These are phyloP conservation scores for Trichopria drosophilae DNA, from an alignment of 2,888 invertebrate genomes.

Conservation along the genomic window DNA sequence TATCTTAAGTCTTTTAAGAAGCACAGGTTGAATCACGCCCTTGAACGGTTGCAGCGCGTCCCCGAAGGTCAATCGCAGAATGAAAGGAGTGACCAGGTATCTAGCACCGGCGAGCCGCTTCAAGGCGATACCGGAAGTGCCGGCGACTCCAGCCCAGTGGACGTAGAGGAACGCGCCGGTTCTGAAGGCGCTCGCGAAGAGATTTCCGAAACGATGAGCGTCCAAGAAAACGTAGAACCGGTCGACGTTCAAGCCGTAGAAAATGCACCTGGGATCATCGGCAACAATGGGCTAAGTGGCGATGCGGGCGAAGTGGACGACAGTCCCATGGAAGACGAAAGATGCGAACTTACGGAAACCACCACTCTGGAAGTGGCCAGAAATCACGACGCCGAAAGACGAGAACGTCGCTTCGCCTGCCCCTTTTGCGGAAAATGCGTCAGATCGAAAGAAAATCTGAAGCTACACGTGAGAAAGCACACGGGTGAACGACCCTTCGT, in stretches of 20 bases:
- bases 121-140: constrained; percentile 61
- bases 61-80: constrained; percentile 44
- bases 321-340: constrained; percentile 41
- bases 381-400: constrained; percentile 47
- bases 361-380: too few species aligned
- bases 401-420: constrained; percentile 72
- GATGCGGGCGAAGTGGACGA: constrained; percentile 62
- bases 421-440: constrained; percentile 90
- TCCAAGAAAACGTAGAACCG: constrained; percentile 44
- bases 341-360: constrained; percentile 50
- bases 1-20: constrained; percentile 89
- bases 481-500: constrained; percentile 89
- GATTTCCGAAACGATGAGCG: constrained; percentile 44
- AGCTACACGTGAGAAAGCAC: constrained; percentile 84
- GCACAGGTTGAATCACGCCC: constrained; percentile 82
- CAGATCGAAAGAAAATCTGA: constrained; percentile 83
- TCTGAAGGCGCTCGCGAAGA: constrained; percentile 28
- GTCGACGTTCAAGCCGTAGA: constrained; percentile 28
- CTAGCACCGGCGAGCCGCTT: constrained; percentile 72
- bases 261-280: neutral
- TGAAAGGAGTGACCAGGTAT: constrained; percentile 68
- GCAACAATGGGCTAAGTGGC: constrained; percentile 35
- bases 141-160: constrained; percentile 64
- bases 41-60: constrained; percentile 76
- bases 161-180: constrained; percentile 50